A percentile compares a stretch with the other conserved stretches of the same genome.
Evolutionary conservation across 2,888 invertebrate genomes (phyloP).

Genomic region (Latrodectus elegans): DNA sequence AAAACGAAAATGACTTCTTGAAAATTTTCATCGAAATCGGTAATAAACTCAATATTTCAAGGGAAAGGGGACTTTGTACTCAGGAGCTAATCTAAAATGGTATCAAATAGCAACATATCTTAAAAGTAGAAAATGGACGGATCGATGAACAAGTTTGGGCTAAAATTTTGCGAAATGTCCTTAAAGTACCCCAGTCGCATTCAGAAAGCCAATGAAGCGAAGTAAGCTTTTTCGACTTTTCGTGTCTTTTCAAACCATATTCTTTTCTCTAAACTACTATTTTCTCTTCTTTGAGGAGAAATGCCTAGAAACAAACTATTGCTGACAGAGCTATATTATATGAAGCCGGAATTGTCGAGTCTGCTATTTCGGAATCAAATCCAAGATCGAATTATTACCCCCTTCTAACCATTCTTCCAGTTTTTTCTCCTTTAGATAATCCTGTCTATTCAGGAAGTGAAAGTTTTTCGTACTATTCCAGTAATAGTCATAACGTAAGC

Average conservation of each 20-base stretch:
- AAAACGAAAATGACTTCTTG: too few species aligned
- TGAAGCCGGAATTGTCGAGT: constrained; percentile 45
- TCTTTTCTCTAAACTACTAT: constrained; percentile 38
- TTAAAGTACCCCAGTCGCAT: constrained; percentile 23
- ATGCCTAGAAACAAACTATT: constrained; percentile 47
- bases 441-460: constrained; percentile 16
- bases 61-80: too few species aligned
- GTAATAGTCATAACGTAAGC: constrained; percentile 50
- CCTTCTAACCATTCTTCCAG: constrained; percentile 8
- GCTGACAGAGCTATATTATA: constrained; percentile 53
- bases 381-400: constrained; percentile 54
- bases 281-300: constrained; percentile 27
- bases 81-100: background rate
- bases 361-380: constrained; percentile 57
- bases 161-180: constrained; percentile 18
- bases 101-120: constrained; percentile 4
- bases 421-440: constrained; percentile 36
- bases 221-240: constrained; percentile 32
- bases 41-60: too few species aligned
- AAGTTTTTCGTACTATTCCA: constrained; percentile 11
- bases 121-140: constrained; percentile 4
- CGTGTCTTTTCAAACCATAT: constrained; percentile 25
- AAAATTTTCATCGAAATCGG: too few species aligned
- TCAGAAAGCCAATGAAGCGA: constrained; percentile 31
- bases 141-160: constrained; percentile 23